phyloP scores from a whole-genome alignment of 2,113 vertebrate species.

The Nycticryphes semicollaris region DNA sequence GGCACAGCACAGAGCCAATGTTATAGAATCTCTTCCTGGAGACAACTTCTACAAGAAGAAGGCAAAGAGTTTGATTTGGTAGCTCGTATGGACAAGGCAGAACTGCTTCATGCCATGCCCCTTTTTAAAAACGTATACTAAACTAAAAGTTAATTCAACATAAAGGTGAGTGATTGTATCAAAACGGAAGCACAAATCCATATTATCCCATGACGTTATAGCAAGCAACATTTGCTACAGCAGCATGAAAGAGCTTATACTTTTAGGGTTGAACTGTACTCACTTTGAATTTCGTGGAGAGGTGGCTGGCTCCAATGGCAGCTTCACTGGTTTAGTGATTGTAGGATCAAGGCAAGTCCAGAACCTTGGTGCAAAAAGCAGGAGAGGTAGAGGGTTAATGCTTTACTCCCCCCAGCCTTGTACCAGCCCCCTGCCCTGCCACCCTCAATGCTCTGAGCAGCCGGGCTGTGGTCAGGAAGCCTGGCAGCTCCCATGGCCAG shows the following conservation, averaged over 20 bases:
- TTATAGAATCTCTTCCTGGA: neutral
- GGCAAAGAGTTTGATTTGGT: neutral
- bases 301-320: neutral
- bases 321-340: neutral
- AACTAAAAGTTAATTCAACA: neutral
- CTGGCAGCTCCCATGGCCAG: accelerated
- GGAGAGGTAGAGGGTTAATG: neutral
- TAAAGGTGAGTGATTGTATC: neutral
- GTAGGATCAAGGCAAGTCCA: neutral
- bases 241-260: neutral
- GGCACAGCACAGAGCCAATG: neutral
- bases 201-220: neutral
- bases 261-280: neutral
- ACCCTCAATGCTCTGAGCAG: neutral
- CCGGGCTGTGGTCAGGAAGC: accelerated
- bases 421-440: neutral
- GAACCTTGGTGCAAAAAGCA: neutral
- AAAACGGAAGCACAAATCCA: neutral
- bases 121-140: neutral
- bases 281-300: neutral
- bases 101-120: neutral
- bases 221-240: neutral
- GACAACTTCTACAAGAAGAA: neutral
- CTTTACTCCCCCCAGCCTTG: neutral
- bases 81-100: neutral